Base-by-base conservation (phyloP, 2,888 invertebrate genomes). In the Hemistola chrysoprasaria region DNA sequence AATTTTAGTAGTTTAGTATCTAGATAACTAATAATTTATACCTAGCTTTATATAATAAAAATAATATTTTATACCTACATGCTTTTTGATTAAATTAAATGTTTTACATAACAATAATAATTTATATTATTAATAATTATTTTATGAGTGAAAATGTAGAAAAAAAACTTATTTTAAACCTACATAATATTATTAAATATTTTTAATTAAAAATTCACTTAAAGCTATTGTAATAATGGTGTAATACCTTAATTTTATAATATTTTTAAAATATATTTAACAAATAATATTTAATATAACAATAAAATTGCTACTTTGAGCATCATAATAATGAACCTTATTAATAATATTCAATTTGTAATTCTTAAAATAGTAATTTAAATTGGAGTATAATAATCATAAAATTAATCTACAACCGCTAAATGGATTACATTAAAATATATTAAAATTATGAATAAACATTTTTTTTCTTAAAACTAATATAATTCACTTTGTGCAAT, bases 401-500 rank as follows among this genome's bases (percentile, higher is more conserved):
- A n/a, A n/a, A n/a, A n/a, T n/a, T n/a, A n/a, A n/a, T n/a, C n/a
- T n/a, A n/a, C n/a, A n/a, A n/a, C n/a, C n/a, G n/a, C n/a, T n/a
- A n/a, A n/a, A n/a, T n/a, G n/a, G n/a, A n/a, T n/a, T n/a, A n/a
- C n/a, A n/a, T n/a, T n/a, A n/a, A n/a, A n/a, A n/a, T n/a, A n/a
- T n/a, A n/a, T n/a, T n/a, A n/a, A n/a, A n/a, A n/a, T n/a, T n/a
- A n/a, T n/a, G n/a, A n/a, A 33, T 36, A 28, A 28, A 24, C 34
- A 22, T 22, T 31, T 4, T 28, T 4, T 20, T 22, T 21, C 24
- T 26, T 11, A 11, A 36, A 39, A 40, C 32, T 11, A 31, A 46
- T n/a, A n/a, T n/a, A n/a, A 44, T 53, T 65, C 71, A 79, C 82
- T 78, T 82, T 80, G 80, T 81, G 83, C 81, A 80, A 81, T 69